Conservation (phyloP, 2,888 invertebrate genomes). For the Hedya salicella region DNA sequence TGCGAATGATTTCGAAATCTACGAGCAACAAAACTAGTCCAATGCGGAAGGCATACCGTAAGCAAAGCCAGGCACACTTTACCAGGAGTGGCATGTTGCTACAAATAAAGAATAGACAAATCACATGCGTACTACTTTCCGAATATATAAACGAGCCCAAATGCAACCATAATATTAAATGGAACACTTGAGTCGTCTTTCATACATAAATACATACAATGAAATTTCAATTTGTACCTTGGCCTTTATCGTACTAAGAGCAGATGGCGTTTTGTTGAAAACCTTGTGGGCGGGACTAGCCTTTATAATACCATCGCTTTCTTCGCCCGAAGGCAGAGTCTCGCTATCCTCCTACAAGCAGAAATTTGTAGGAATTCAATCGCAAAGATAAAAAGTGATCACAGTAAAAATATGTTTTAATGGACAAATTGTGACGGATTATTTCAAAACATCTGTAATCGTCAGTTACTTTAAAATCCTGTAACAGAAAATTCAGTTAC, state of each 20-base stretch:
- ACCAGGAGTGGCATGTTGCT: constrained; percentile 8
- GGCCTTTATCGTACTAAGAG: constrained; percentile 43
- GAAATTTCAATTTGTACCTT: constrained; percentile 44
- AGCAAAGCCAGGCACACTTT: constrained; percentile 27
- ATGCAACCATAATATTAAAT: not conserved
- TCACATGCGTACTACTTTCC: constrained; percentile 5
- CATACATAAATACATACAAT: constrained; percentile 20
- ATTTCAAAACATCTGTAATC: no score
- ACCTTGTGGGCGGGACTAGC: constrained; percentile 58
- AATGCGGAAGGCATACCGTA: not conserved
- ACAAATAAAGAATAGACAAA: not conserved
- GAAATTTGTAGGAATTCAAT: constrained; percentile 35
- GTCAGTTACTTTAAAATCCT: no score
- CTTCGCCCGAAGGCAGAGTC: constrained; percentile 75
- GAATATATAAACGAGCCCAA: not conserved
- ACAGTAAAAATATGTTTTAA: not conserved
- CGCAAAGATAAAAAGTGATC: not conserved
- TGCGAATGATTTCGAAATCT: not conserved
- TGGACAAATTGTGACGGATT: no score
- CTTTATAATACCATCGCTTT: constrained; percentile 71
- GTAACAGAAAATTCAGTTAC: no score
- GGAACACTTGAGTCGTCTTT: constrained; percentile 9
- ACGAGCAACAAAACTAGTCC: constrained; percentile 1
- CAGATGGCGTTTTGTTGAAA: constrained; percentile 57
- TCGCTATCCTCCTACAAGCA: constrained; percentile 73